A percentile compares a stretch with the other conserved stretches of the same genome.
phyloP scores from a whole-genome alignment of 2,113 vertebrate species.

The Rafetus swinhoei region DNA sequence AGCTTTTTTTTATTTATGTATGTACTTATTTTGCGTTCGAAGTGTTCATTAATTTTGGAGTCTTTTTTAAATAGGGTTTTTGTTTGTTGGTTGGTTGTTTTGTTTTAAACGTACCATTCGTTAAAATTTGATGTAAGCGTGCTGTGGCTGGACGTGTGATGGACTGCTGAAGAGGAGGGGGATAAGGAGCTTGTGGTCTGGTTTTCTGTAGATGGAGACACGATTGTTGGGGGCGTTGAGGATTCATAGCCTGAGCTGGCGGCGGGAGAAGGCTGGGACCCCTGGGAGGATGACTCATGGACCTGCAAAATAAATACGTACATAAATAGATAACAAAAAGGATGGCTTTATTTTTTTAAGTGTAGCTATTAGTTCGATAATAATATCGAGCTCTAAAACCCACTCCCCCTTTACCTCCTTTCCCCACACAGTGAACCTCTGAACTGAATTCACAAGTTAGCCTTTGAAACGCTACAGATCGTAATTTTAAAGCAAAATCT shows the following conservation, averaged over 20 bases:
- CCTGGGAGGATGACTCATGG: constrained; percentile 94
- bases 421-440: background rate
- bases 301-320: constrained; percentile 85
- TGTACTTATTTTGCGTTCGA: constrained; percentile 78
- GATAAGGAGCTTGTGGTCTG: constrained; percentile 97
- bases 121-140: constrained; percentile 99
- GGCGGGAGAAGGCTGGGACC: constrained; percentile 95
- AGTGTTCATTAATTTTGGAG: constrained; percentile 87
- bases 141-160: constrained; percentile 97
- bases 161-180: constrained; percentile 94
- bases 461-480: background rate
- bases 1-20: constrained; percentile 79
- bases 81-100: constrained; percentile 78
- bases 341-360: background rate
- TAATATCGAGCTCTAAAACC: constrained; percentile 35
- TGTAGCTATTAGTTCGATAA: background rate
- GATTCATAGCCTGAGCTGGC: constrained; percentile 99
- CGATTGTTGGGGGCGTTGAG: constrained; percentile 98
- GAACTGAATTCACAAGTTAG: background rate
- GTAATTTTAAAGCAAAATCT: background rate
- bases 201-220: constrained; percentile 98
- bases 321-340: constrained; percentile 33
- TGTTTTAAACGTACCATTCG: constrained; percentile 99
- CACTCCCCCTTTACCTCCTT: constrained; percentile 49
- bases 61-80: constrained; percentile 84